These are phyloP conservation scores for Phaenicophaeus curvirostris DNA, from an alignment of 2,797 vertebrate species.

Conservation along the genomic window DNA sequence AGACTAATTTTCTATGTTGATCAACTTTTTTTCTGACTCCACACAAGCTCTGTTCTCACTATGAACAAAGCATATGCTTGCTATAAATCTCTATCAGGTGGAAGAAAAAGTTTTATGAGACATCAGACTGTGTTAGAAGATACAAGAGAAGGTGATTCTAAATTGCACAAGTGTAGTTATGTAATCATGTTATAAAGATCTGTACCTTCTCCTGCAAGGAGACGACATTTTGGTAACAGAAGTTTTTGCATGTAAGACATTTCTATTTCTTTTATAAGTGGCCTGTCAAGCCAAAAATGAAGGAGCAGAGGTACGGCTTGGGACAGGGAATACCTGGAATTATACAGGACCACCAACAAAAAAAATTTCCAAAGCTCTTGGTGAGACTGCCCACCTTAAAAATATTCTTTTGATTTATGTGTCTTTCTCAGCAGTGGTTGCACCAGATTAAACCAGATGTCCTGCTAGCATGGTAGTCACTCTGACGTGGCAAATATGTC, in stretches of 20 bases:
- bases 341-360: background rate
- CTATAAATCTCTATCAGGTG: background rate
- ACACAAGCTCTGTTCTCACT: background rate
- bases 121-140: background rate
- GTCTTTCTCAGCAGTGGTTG: background rate
- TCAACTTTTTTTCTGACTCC: background rate
- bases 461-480: background rate
- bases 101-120: background rate
- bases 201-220: background rate
- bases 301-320: background rate
- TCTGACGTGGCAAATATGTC: background rate
- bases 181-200: background rate
- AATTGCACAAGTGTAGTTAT: background rate
- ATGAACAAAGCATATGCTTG: background rate
- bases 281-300: background rate
- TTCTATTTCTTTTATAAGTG: background rate
- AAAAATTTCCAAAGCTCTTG: background rate
- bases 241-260: background rate
- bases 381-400: background rate
- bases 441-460: background rate
- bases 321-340: background rate
- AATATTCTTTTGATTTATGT: background rate
- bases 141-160: background rate
- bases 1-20: background rate
- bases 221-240: background rate